phyloP scores from a whole-genome alignment of 1,140 invertebrate species.

The Drosophila tani region DNA sequence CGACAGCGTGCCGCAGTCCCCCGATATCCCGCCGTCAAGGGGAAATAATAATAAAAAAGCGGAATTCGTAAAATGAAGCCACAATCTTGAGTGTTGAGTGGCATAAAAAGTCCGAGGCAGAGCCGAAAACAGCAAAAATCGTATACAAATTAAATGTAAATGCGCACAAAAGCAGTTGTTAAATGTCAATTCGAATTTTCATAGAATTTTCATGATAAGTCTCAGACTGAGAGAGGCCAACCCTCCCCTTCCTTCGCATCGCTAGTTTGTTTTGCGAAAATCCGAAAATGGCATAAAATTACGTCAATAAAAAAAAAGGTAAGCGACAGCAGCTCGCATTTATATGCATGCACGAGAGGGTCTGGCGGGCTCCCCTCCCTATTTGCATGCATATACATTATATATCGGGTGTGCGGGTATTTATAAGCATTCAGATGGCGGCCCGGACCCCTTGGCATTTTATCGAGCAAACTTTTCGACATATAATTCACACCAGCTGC shows the following conservation, averaged over 20 bases:
- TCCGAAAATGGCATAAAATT: slow-evolving; percentile 67
- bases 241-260: not conserved
- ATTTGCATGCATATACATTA: slow-evolving; percentile 30
- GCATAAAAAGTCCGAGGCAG: slow-evolving; percentile 40
- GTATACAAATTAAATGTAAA: slow-evolving; percentile 80
- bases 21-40: slow-evolving; percentile 15
- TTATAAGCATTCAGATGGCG: slow-evolving; percentile 2
- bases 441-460: slow-evolving; percentile 41
- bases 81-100: slow-evolving; percentile 66
- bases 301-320: slow-evolving; percentile 79
- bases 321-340: slow-evolving; percentile 48
- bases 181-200: slow-evolving; percentile 80
- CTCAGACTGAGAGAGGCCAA: not conserved
- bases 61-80: slow-evolving; percentile 55
- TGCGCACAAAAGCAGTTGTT: slow-evolving; percentile 69
- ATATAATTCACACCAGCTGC: slow-evolving; percentile 81
- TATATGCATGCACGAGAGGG: slow-evolving; percentile 53
- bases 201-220: slow-evolving; percentile 75
- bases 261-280: slow-evolving; percentile 56
- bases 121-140: slow-evolving; percentile 47
- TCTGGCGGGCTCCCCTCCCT: slow-evolving; percentile 12
- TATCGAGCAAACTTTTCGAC: slow-evolving; percentile 78
- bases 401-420: slow-evolving; percentile 16
- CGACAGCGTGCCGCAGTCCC: slow-evolving; percentile 36
- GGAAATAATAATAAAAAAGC: slow-evolving; percentile 15